Evolutionary conservation across 2,888 invertebrate genomes (phyloP).

Genomic region (Cyrtodaria siliqua): DNA sequence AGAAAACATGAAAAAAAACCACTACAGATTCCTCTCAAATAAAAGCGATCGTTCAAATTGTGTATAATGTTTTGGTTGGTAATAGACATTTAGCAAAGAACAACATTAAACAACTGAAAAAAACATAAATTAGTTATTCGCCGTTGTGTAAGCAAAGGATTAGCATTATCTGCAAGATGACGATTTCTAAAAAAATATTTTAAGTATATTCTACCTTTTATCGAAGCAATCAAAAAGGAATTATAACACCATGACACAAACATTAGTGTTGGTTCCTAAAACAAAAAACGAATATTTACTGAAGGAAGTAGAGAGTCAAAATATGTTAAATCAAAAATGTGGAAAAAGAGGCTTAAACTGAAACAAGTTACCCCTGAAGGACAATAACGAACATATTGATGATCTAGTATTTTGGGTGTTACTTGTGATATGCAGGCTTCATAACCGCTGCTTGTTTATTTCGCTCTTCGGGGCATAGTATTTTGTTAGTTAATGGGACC

Average conservation of each 20-base stretch:
- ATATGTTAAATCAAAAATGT: too few relatives aligned
- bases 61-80: slow-evolving; percentile 10
- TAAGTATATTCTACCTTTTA: slow-evolving; percentile 33
- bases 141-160: slow-evolving; percentile 33
- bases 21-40: slow-evolving; percentile 27
- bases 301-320: too few relatives aligned
- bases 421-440: too few relatives aligned
- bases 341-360: too few relatives aligned
- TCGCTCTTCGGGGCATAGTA: too few relatives aligned
- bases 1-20: slow-evolving; percentile 15
- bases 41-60: slow-evolving; percentile 25
- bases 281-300: too few relatives aligned
- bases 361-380: too few relatives aligned
- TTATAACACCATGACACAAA: slow-evolving; percentile 34
- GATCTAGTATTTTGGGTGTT: too few relatives aligned
- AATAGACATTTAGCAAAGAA: slow-evolving; percentile 26
- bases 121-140: slow-evolving; percentile 44
- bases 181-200: slow-evolving; percentile 17
- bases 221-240: slow-evolving; percentile 18
- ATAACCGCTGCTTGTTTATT: too few relatives aligned
- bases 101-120: too few relatives aligned
- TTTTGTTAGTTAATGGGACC: too few relatives aligned
- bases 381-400: too few relatives aligned
- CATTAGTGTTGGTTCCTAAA: slow-evolving; percentile 40
- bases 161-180: slow-evolving; percentile 23